Evolutionary conservation across 2,797 vertebrate genomes (phyloP), one percentile per base, ranked within the genome.

Genomic region (Loriculus beryllinus): DNA sequence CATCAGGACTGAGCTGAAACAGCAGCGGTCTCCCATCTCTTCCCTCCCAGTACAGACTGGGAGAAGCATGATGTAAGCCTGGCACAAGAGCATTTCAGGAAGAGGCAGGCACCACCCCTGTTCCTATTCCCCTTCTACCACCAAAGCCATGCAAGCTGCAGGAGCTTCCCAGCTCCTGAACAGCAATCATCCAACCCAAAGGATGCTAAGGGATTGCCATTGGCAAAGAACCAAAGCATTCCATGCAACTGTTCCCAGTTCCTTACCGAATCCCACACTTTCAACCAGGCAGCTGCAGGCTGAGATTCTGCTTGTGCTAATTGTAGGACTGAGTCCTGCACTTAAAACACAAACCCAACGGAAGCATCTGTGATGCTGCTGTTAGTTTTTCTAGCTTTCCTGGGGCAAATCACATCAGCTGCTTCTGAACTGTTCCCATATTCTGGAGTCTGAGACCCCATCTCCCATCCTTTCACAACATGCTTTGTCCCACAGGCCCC

Each of bases 361-460:
- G 49, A 43, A 59, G 42, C 22, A 25, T 67, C 74, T 1, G 2
- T 43, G 37, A 22, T 52, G 79, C 39, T 47, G 29, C 33, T 63
- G 26, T 39, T 52, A 19, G 39, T 31, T 93, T 91, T 91, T 31
- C 26, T 23, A 54, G 42, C 29, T 80, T 70, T 90, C 62, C 72
- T 20, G 29, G 14, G 33, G 62, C 69, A 90, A 71, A 77, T 56
- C 64, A 64, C 56, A 63, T 51, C 16, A 51, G 28, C 57, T 90
- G 48, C 62, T 81, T 81, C 52, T 16, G 33, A 83, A 52, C 0
- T 35, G 48, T 25, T 77, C 28, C 65, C 42, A 13, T 11, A 25
- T 60, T 71, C 37, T 33, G 22, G 12, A 82, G 40, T 29, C 11
- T 5, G 39, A 94, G 77, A 60, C 10, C 18, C 6, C 23, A 13